Evolutionary conservation across 2,888 invertebrate species (phyloP), one percentile per base, ranked within the genome.

Genomic region (Eurois occulta): DNA sequence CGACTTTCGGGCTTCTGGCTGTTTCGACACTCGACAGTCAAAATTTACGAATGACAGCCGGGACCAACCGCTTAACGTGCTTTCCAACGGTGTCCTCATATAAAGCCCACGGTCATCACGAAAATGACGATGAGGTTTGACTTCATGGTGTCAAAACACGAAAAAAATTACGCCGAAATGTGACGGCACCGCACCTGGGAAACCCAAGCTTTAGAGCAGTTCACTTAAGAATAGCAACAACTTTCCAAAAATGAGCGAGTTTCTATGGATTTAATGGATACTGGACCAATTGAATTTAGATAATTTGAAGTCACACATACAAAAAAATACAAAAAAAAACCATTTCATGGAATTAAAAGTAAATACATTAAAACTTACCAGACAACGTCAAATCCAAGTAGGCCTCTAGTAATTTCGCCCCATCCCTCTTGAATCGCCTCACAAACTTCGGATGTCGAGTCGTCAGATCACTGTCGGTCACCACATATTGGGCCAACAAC

Each of bases 381-480:
- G 96, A 96, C 77, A 96, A 82, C 0, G 96, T 96, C 81, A 96
- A 90, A 77, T 96, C 96, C 88, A 96, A 86, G 85, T 96, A 96
- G 0, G 94, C 93, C 10, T 96, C 94, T 0, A 96, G 85, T 77
- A 94, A 67, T 67, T 94, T 94, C 0, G 94, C 94, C 0, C 95
- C 96, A n/a, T 96, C 96, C 10, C 95, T 84, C 75, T 91, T 94
- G 88, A 96, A 95, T 8, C 94, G 88, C 67, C 95, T 90, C 77
- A 96, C 94, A 76, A 95, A 95, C 89, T 95, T 95, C 0, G 96
- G 95, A 80, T 96, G 95, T 1, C 94, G 86, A 0, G 95, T 95
- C 3, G 94, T 94, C 35, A 96, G 86, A 58, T 96, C 96, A 0
- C 91, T 89, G 11, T 96, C 96, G 0, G 95, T 93, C 67, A 96